These are phyloP conservation scores for Montifringilla adamsi DNA, from an alignment of 2,113 vertebrate genomes.

Conservation along the genomic window DNA sequence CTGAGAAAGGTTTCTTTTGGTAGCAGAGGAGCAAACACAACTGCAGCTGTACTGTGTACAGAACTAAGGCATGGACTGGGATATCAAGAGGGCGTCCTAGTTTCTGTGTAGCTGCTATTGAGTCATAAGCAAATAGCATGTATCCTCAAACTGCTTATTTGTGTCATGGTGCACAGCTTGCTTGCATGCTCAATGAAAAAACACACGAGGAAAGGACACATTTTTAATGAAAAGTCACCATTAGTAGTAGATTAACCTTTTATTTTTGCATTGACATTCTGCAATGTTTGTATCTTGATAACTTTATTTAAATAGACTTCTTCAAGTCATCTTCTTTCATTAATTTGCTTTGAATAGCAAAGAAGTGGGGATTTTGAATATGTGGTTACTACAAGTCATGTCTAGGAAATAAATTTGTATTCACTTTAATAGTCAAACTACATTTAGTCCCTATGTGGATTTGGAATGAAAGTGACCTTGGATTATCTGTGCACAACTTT, in stretches of 20 bases:
- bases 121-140: not conserved
- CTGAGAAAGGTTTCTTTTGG: not conserved
- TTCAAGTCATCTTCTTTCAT: not conserved
- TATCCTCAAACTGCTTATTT: not conserved
- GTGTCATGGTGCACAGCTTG: not conserved
- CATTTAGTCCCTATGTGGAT: not conserved
- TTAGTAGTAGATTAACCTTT: not conserved
- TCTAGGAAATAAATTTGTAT: not conserved
- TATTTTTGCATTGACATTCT: not conserved
- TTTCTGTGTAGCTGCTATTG: not conserved
- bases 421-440: not conserved
- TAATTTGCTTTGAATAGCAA: not conserved
- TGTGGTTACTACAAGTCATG: not conserved
- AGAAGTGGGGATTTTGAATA: not conserved
- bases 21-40: not conserved
- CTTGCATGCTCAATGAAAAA: not conserved
- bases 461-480: not conserved
- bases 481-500: not conserved
- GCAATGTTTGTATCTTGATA: not conserved
- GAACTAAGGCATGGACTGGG: not conserved
- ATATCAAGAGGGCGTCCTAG: not conserved
- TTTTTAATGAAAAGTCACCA: not conserved
- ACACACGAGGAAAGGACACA: not conserved
- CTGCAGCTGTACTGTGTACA: not conserved
- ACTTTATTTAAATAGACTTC: not conserved